A percentile compares a stretch with the other conserved stretches of the same genome.
Evolutionary conservation across 2,113 vertebrate species (phyloP).

Genomic region (Cervus canadensis): DNA sequence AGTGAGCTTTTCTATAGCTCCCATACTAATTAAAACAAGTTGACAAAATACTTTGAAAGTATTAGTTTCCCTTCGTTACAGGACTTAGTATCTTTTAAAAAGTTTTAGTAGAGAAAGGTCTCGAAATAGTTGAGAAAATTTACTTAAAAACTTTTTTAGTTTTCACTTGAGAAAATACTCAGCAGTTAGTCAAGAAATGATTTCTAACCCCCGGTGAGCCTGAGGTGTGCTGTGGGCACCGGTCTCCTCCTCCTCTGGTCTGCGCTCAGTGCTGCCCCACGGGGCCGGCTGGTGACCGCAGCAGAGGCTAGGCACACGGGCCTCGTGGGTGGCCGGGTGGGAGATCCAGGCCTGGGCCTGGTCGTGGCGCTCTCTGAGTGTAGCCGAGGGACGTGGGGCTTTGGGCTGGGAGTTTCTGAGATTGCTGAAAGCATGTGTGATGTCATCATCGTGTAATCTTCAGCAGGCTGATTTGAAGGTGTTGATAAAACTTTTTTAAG

Average conservation of each 20-base stretch:
- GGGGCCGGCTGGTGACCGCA: background rate
- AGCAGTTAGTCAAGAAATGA: background rate
- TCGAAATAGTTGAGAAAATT: constrained; percentile 25
- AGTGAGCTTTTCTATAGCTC: background rate
- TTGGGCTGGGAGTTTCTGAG: background rate
- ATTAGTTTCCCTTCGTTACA: background rate
- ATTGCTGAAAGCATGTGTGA: background rate
- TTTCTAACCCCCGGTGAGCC: background rate
- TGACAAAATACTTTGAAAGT: constrained; percentile 42
- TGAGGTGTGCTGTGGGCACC: background rate
- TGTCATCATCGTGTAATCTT: background rate
- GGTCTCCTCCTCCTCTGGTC: background rate
- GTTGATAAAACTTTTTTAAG: background rate
- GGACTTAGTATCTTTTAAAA: background rate
- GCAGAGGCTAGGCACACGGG: background rate
- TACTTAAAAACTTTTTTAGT: background rate
- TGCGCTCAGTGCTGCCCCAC: background rate
- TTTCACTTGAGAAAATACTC: background rate
- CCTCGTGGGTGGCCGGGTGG: background rate
- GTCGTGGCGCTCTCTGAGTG: background rate
- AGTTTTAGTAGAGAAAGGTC: background rate
- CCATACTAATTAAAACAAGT: constrained; percentile 31
- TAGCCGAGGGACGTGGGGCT: background rate
- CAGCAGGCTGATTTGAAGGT: background rate
- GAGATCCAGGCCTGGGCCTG: background rate